These are phyloP conservation scores for Athripsodes cinereus DNA, from an alignment of 2,888 invertebrate species.

Conservation along the genomic window DNA sequence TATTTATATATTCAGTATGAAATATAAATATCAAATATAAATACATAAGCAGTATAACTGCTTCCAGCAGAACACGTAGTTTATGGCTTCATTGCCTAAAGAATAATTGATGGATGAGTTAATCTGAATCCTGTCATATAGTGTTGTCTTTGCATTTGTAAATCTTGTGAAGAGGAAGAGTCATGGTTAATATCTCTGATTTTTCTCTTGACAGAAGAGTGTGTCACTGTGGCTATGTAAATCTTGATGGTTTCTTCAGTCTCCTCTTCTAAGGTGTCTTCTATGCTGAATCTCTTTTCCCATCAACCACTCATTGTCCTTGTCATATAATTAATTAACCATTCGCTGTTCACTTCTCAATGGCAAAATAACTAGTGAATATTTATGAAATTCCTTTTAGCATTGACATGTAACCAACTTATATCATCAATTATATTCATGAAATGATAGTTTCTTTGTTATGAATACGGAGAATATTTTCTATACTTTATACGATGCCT, in stretches of 20 bases:
- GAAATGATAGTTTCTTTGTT: no score
- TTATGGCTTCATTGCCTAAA: conserved; percentile 53
- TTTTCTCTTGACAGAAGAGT: conserved; percentile 59
- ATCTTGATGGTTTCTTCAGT: conserved; percentile 77
- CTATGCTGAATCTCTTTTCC: conserved; percentile 71
- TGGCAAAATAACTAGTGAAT: conserved; percentile 31
- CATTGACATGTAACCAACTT: conserved; percentile 32
- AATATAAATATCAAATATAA: no score
- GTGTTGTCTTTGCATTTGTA: conserved; percentile 68
- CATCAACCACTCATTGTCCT: conserved; percentile 42
- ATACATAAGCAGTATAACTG: conserved; percentile 73
- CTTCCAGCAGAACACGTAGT: conserved; percentile 72
- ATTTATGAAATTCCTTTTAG: conserved; percentile 37
- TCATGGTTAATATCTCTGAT: conserved; percentile 45
- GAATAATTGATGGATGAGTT: conserved; percentile 68
- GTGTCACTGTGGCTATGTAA: conserved; percentile 70
- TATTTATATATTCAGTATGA: no score
- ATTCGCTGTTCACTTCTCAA: not conserved
- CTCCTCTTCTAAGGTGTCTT: conserved; percentile 81
- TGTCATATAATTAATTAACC: conserved; percentile 39
- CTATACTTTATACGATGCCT: no score
- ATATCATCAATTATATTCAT: no score
- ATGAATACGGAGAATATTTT: no score
- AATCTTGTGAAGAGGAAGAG: conserved; percentile 47
- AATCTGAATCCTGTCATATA: conserved; percentile 74